Base-by-base conservation (phyloP, 1,140 invertebrate species). In the Thaumetopoea pityocampa region DNA sequence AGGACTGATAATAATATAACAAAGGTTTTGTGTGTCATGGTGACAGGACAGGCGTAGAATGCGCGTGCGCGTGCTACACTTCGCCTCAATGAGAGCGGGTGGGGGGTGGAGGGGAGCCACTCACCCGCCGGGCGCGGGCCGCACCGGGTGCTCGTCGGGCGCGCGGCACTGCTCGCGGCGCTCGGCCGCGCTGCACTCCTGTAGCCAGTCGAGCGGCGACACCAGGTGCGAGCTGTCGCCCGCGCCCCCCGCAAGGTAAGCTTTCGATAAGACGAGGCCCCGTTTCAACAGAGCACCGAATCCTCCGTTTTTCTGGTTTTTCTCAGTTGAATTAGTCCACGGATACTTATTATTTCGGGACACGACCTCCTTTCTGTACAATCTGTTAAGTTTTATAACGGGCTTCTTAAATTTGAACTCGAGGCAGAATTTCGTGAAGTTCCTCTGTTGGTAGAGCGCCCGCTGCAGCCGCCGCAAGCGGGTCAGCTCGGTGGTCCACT, bases 401-500 rank as follows among this genome's bases (percentile, higher is more conserved):
- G 67, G 57, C 12, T 55, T 71, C 17, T 78, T 71, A 27, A 61
- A 66, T 49, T 67, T 74, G 32, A 61, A 65, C 6, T 72, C 66
- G 50, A 71, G 51, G 42, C 79, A 83, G 35, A 70, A 72, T 43
- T 70, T 72, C 3, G 62, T 42, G 14, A 57, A 60, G 36, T 78
- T 51, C 29, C 67, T 78, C 20, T 78, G 65, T 42, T 81, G 69
- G 37, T 81, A 81, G 8, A 81, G 10, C 2, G 73, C 32, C 20
- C 76, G 58, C 46, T 79, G 73, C 5, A 74, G 57, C 47, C 70
- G 68, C 52, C 82, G 72, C 7, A 85, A 42, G 42, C 72, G 76
- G 10, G 68, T 58, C 11, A 89, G 58, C 33, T 86, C 73, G 3
- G 63, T 65, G 15, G 85, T 73, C 71, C 85, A 79, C 27, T 74